These are phyloP conservation scores for Amphibalanus amphitrite DNA, from an alignment of 1,140 invertebrate genomes.

Conservation along the genomic window DNA sequence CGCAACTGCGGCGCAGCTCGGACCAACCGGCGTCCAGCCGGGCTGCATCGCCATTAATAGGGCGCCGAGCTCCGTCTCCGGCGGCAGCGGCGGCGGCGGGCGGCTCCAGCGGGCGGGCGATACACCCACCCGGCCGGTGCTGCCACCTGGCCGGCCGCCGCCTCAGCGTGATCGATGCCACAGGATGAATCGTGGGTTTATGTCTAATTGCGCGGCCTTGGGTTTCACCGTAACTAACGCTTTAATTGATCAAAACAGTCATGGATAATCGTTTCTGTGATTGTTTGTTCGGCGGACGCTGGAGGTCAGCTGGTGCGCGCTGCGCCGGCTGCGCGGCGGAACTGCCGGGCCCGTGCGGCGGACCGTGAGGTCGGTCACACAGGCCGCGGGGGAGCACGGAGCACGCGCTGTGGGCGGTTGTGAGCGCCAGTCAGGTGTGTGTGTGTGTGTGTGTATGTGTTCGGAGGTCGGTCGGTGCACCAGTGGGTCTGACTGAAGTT, in stretches of 20 bases:
- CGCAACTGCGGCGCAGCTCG: no score
- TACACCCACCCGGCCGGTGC: not conserved
- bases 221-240: not conserved
- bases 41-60: not conserved
- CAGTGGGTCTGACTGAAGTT: no score
- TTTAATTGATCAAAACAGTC: conserved; percentile 1
- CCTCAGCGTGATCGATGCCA: not conserved
- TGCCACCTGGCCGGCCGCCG: not conserved
- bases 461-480: not conserved
- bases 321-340: not conserved
- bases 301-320: not conserved
- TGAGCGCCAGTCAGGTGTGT: no score
- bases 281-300: not conserved
- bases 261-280: not conserved
- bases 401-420: no score
- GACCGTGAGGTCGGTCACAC: not conserved
- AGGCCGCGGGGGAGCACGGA: no score
- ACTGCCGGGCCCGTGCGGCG: no score
- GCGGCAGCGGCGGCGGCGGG: no score
- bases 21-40: no score
- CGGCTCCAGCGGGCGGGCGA: no score
- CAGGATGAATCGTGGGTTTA: not conserved
- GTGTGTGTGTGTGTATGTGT: no score
- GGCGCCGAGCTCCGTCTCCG: no score
- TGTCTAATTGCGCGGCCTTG: not conserved